Conservation (phyloP, 2,113 vertebrate genomes). For the Laterallus jamaicensis region DNA sequence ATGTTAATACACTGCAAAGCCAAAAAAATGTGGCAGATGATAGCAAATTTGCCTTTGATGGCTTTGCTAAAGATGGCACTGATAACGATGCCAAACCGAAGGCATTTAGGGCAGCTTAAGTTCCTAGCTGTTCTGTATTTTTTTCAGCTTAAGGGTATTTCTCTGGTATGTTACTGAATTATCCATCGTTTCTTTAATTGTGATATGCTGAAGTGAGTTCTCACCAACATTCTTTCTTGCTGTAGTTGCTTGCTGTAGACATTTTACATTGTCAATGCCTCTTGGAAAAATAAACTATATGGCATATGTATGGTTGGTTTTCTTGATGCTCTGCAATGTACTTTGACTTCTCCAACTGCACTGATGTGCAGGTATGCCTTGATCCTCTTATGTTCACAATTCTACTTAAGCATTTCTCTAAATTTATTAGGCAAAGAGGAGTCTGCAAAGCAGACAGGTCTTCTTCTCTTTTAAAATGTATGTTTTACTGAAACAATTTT, state of each 20-base stretch:
- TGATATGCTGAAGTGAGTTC: background rate
- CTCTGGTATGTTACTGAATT: background rate
- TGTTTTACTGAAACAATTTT: background rate
- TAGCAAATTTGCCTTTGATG: background rate
- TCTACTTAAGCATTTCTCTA: background rate
- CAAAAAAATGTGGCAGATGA: background rate
- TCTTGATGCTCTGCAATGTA: background rate
- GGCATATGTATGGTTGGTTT: fast-evolving
- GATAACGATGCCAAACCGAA: background rate
- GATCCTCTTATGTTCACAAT: background rate
- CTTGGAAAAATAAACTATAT: background rate
- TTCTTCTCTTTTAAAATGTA: background rate
- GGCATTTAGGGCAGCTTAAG: background rate
- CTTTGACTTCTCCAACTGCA: background rate
- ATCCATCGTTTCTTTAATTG: background rate
- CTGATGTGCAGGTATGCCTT: background rate
- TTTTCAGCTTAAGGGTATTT: background rate
- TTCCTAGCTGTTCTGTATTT: background rate
- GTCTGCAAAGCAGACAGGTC: background rate
- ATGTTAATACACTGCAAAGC: background rate
- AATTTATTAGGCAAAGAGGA: background rate
- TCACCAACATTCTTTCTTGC: background rate
- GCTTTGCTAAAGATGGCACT: background rate
- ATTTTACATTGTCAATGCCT: background rate
- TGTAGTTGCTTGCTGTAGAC: background rate